phyloP scores from a whole-genome alignment of 2,113 vertebrate genomes.

The Lepisosteus oculatus region DNA sequence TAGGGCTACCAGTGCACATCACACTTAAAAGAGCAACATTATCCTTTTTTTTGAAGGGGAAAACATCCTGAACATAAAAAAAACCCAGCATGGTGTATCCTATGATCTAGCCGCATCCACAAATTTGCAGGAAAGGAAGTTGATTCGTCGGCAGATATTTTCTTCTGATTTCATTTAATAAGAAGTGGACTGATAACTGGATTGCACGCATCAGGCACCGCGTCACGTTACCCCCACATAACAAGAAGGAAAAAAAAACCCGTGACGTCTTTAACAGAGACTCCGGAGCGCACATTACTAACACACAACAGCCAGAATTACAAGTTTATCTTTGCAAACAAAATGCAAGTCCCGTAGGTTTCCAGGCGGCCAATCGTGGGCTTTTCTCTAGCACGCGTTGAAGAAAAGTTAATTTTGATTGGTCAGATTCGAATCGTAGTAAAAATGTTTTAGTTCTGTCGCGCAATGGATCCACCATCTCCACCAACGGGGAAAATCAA shows the following conservation, averaged over 20 bases:
- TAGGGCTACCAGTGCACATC: too few relatives aligned
- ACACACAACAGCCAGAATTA: background rate
- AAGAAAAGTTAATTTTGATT: slow-evolving; percentile 16
- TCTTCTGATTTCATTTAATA: slow-evolving; percentile 1
- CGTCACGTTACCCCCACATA: slow-evolving; percentile 29
- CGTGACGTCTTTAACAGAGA: slow-evolving; percentile 30
- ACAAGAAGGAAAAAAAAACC: slow-evolving; percentile 24
- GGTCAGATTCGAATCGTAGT: background rate
- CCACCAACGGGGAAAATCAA: too few relatives aligned
- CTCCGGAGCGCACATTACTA: background rate
- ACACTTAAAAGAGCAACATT: too few relatives aligned
- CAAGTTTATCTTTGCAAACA: slow-evolving; percentile 10
- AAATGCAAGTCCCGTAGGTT: slow-evolving; percentile 12
- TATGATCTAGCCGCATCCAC: too few relatives aligned
- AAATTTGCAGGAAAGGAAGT: too few relatives aligned
- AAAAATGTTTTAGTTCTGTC: too few relatives aligned
- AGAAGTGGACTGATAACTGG: slow-evolving; percentile 7
- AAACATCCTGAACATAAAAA: too few relatives aligned
- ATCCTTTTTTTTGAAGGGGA: too few relatives aligned
- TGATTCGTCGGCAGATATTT: background rate
- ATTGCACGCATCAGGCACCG: slow-evolving; percentile 23
- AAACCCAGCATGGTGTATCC: too few relatives aligned
- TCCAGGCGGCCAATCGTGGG: slow-evolving; percentile 11
- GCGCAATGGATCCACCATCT: too few relatives aligned
- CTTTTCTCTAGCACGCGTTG: background rate